Base-by-base conservation (phyloP, 2,888 invertebrate genomes). In the Lycocerus yunnanus region DNA sequence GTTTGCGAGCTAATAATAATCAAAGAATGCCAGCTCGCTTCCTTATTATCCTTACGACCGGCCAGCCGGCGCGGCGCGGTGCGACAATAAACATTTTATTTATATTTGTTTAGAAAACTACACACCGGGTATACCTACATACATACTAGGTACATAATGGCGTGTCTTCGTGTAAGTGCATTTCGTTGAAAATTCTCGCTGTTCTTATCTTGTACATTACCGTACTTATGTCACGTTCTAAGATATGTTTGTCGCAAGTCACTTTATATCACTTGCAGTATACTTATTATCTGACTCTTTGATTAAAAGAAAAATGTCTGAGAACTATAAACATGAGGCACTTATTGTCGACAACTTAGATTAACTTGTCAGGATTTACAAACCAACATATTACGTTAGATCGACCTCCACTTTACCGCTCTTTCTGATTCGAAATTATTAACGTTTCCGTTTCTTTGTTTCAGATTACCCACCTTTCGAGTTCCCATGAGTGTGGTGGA, bases 401-500 rank as follows among this genome's bases (percentile, higher is more conserved):
- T 15, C 15, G 15, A 15, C 15, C 59, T 4, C 4, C 13, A 27
- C 27, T 27, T 27, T 27, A 27, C 4, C 27, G 4, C 27, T 4
- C 61, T 63, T 63, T 63, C 20, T 16, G n/a, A 4, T 63, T 65
- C 65, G 1, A 58, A 63, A 43, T 9, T 16, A 60, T 63, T 65
- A 18, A 24, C 58, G 24, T 67, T 70, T 73, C 65, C 68, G 16
- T 71, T 69, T 77, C 60, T 77, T 78, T 79, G 68, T 82, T 83
- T 15, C 82, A 83, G 83, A 77, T 79, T 67, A 75, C 79, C 77
- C 65, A 75, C 79, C 77, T 72, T 75, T 71, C 27, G 61, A 71
- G 66, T 83, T 89, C 91, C 89, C 89, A 92, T 92, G 92, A 92
- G 92, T 90, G 91, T 91, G 90, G 92, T 92, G 90, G 92, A 92